Evolutionary conservation across 2,797 vertebrate species (phyloP).

Genomic region (Perodicticus potto): DNA sequence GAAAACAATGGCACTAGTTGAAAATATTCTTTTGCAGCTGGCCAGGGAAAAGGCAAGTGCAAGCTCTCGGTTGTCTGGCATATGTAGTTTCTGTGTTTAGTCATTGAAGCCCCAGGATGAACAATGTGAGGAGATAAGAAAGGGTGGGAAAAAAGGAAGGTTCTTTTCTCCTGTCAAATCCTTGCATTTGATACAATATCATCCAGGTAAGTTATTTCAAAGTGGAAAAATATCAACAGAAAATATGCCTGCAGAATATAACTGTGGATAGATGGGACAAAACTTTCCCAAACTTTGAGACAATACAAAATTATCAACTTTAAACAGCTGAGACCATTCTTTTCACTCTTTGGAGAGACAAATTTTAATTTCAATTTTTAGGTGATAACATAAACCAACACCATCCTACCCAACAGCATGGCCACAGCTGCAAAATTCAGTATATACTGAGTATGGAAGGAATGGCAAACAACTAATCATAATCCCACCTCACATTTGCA

Average conservation of each 20-base stretch:
- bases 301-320: not conserved
- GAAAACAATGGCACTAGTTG: not conserved
- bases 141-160: not conserved
- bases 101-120: not conserved
- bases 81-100: not conserved
- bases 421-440: not conserved
- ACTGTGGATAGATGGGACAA: not conserved
- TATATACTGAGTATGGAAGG: not conserved
- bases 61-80: not conserved
- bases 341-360: not conserved
- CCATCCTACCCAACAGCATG: not conserved
- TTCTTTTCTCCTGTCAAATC: not conserved
- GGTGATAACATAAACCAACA: not conserved
- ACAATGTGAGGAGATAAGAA: not conserved
- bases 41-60: not conserved
- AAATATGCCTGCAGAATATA: not conserved
- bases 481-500: constrained; percentile 37
- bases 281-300: not conserved
- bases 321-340: not conserved
- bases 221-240: not conserved
- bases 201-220: not conserved
- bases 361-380: constrained; percentile 35
- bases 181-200: not conserved
- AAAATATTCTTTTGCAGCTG: not conserved
- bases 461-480: not conserved